Evolutionary conservation across 2,888 invertebrate species (phyloP), one percentile per base, ranked within the genome.

Genomic region (Artemia sinica): DNA sequence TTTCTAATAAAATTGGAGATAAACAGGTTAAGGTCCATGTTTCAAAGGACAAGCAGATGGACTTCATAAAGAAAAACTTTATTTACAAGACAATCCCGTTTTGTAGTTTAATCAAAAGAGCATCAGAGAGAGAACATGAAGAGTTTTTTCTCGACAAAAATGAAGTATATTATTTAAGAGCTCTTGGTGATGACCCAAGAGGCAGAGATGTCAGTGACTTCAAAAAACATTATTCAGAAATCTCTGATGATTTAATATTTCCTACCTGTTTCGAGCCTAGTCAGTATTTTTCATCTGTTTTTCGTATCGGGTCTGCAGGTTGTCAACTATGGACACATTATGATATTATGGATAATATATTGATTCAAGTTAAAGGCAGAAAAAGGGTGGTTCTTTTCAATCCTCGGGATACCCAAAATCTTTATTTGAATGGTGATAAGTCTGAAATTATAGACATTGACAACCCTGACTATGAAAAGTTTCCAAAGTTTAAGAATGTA

Each of bases 281-380:
- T 12, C 72, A 76, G 12, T 79, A 80, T 71, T 82, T 81, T 74
- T 82, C 82, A 1, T 80, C 80, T 72, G 81, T 82, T 8, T 80
- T 82, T 71, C 76, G 82, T 51, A 79, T 82, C 67, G 78, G 80
- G 28, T 82, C 82, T 2, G 74, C 77, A 52, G 76, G 77, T 13
- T 73, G 80, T 14, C 80, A 80, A 72, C 73, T 82, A 28, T 82
- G 82, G 82, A 82, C 82, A 7, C 82, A 82, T 74, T 82, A 82
- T 75, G 82, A 82, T 76, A 80, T 81, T 0, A 81, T 82, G 80
- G 82, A 82, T 74, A 82, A 82, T 73, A 74, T 82, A 18, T 74
- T 82, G 65, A 78, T 82, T 68, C 82, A 82, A 75, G 76, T 82
- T 3, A 74, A 72, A 68, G 82, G 82, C 6, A 73, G 74, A 49